These are phyloP conservation scores for Metacarcinus magister DNA, from an alignment of 2,888 invertebrate species.

Conservation along the genomic window DNA sequence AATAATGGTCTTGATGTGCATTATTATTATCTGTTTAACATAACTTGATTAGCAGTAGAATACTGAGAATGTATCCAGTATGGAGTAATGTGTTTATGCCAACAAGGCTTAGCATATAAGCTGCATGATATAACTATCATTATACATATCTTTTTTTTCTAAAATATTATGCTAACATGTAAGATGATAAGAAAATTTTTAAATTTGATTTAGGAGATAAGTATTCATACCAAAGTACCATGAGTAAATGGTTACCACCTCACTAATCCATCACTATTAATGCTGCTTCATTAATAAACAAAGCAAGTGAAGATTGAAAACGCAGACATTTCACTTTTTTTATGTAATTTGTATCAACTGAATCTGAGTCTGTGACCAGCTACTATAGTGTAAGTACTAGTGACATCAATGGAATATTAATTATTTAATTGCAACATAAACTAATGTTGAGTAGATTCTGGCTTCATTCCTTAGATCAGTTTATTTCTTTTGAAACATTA, in stretches of 20 bases:
- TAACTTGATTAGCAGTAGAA: neutral
- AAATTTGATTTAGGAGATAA: neutral
- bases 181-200: neutral
- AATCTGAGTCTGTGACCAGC: neutral
- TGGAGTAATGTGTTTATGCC: neutral
- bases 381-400: neutral
- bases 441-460: neutral
- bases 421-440: neutral
- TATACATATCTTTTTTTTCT: neutral
- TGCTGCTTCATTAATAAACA: neutral
- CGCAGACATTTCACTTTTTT: neutral
- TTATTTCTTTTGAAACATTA: too few relatives aligned
- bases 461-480: neutral
- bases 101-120: slow-evolving; percentile 20
- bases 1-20: slow-evolving; percentile 34
- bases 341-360: slow-evolving; percentile 5
- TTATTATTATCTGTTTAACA: neutral
- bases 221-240: neutral
- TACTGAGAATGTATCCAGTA: neutral
- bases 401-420: neutral
- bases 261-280: neutral
- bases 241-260: neutral
- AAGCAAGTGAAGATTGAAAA: neutral
- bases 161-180: neutral
- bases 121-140: neutral